These are phyloP conservation scores for Spodoptera exigua DNA, from an alignment of 2,888 invertebrate genomes.

Conservation along the genomic window DNA sequence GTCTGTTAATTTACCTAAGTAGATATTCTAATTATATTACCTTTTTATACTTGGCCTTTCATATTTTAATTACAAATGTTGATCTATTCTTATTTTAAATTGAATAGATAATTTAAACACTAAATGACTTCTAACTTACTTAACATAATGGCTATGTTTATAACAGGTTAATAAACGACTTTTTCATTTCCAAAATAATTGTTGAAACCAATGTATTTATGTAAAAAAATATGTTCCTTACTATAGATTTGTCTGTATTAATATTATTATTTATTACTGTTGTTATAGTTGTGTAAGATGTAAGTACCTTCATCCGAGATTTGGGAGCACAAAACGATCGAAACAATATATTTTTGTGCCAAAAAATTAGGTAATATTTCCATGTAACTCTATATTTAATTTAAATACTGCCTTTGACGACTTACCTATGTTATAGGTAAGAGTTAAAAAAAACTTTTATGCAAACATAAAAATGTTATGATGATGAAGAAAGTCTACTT, in stretches of 20 bases:
- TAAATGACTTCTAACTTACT: no score
- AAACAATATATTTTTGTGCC: constrained; percentile 70
- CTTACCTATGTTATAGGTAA: constrained; percentile 14
- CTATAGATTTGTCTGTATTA: constrained; percentile 79
- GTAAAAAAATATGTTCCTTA: constrained; percentile 75
- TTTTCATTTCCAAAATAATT: constrained; percentile 20
- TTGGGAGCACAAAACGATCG: constrained; percentile 79
- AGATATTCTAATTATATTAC: constrained; percentile 14
- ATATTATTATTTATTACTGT: constrained; percentile 49
- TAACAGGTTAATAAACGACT: no score
- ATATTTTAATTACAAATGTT: constrained; percentile 18
- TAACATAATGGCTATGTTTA: no score
- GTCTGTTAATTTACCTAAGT: constrained; percentile 25
- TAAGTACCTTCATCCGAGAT: constrained; percentile 56
- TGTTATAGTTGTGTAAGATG: constrained; percentile 48
- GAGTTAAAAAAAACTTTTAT: neutral
- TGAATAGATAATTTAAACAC: constrained; percentile 3
- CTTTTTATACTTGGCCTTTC: constrained; percentile 12
- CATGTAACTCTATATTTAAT: constrained; percentile 14
- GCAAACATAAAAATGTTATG: no score
- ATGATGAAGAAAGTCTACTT: no score
- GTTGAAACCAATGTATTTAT: constrained; percentile 61
- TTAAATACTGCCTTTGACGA: constrained; percentile 28
- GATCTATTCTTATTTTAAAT: constrained; percentile 28
- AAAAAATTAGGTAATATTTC: constrained; percentile 50